Evolutionary conservation across 2,888 invertebrate genomes (phyloP).

Genomic region (Xylota segnis): DNA sequence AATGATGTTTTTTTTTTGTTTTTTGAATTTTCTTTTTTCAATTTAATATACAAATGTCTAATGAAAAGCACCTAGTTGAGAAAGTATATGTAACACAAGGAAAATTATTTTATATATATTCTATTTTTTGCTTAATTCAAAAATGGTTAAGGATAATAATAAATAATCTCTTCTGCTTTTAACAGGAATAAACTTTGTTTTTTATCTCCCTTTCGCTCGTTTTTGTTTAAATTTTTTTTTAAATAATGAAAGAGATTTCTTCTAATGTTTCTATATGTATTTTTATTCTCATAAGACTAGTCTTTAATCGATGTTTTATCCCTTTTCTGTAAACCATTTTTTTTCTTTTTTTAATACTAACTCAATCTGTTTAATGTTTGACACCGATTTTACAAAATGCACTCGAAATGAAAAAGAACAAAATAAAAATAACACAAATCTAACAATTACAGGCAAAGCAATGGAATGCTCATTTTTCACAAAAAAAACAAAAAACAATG

Average conservation of each 20-base stretch:
- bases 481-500: constrained; percentile 20
- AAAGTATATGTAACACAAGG: constrained; percentile 67
- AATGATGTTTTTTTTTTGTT: constrained; percentile 54
- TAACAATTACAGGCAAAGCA: constrained; percentile 41
- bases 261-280: constrained; percentile 32
- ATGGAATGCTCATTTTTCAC: constrained; percentile 3
- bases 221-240: neutral
- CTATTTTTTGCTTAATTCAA: constrained; percentile 34
- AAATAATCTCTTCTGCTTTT: constrained; percentile 18
- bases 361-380: neutral
- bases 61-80: constrained; percentile 72
- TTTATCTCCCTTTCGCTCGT: neutral
- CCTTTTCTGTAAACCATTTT: constrained; percentile 45
- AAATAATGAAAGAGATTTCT: constrained; percentile 20
- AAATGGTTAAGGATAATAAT: constrained; percentile 22
- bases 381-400: constrained; percentile 43
- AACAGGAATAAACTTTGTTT: constrained; percentile 7
- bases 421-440: constrained; percentile 13
- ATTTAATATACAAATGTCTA: constrained; percentile 73
- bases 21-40: constrained; percentile 25
- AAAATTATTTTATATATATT: constrained; percentile 30
- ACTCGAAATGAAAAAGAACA: neutral
- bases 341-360: constrained; percentile 6
- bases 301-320: constrained; percentile 50
- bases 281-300: constrained; percentile 54